Evolutionary conservation across 1,140 invertebrate genomes (phyloP).

Genomic region (Tenebrio molitor): DNA sequence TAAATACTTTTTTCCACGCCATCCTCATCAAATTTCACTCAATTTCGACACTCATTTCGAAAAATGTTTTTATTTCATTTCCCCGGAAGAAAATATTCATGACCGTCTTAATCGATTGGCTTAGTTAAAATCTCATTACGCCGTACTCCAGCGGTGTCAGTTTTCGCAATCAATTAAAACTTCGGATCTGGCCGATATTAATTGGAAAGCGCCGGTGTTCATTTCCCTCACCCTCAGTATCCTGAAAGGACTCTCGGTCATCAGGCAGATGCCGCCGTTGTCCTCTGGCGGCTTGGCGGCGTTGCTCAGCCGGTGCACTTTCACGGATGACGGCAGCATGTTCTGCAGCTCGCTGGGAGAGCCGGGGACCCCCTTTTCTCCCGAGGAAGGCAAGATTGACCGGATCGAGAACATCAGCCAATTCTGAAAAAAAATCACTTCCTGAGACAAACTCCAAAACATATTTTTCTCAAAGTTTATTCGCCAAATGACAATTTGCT

Average conservation of each 20-base stretch:
- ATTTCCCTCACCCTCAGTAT: constrained; percentile 75
- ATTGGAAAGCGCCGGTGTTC: neutral
- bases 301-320: constrained; percentile 53
- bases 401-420: constrained; percentile 46
- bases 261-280: constrained; percentile 69
- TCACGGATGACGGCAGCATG: constrained; percentile 65
- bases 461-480: too few relatives aligned
- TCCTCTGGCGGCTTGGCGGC: constrained; percentile 58
- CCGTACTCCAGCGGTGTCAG: neutral
- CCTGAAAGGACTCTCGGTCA: constrained; percentile 76
- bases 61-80: too few relatives aligned
- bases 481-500: too few relatives aligned
- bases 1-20: too few relatives aligned
- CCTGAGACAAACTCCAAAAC: too few relatives aligned
- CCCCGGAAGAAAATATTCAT: too few relatives aligned
- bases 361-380: constrained; percentile 48
- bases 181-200: constrained; percentile 12
- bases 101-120: neutral
- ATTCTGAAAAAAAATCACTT: constrained; percentile 49
- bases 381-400: constrained; percentile 21
- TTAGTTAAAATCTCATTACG: neutral
- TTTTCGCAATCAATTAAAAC: constrained; percentile 12
- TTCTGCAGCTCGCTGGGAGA: constrained; percentile 68
- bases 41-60: too few relatives aligned
- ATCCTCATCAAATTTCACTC: too few relatives aligned